Conservation (phyloP, 2,888 invertebrate species). For the Limnephilus rhombicus region DNA sequence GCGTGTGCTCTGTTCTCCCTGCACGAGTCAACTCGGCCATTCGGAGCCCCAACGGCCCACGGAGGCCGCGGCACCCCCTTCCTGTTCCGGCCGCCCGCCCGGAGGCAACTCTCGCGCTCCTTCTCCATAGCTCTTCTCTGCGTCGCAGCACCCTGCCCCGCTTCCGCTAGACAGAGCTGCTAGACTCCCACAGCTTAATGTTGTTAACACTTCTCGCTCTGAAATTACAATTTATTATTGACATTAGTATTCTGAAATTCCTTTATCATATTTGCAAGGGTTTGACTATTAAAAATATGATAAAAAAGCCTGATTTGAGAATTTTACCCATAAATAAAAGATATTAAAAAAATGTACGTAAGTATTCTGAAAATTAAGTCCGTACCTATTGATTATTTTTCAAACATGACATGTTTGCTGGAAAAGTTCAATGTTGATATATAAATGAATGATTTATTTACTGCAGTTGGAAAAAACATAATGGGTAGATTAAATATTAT, state of each 20-base stretch:
- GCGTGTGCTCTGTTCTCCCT: constrained; percentile 75
- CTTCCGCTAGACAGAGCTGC: constrained; percentile 78
- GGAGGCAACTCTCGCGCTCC: constrained; percentile 71
- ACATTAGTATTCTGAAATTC: background rate
- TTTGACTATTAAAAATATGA: background rate
- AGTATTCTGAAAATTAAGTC: too few species aligned
- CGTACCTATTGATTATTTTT: background rate
- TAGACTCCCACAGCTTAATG: constrained; percentile 82
- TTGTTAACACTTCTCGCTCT: constrained; percentile 87
- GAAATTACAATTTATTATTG: constrained; percentile 68
- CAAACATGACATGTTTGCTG: background rate
- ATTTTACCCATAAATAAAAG: background rate
- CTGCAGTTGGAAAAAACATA: background rate
- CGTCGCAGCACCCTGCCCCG: constrained; percentile 72
- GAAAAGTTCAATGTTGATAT: background rate
- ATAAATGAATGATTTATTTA: background rate
- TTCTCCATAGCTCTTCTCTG: constrained; percentile 71
- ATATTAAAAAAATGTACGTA: background rate
- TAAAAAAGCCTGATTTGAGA: background rate
- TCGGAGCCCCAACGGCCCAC: constrained; percentile 95
- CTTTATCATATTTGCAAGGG: constrained; percentile 41
- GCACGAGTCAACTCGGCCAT: constrained; percentile 98
- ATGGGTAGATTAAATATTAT: background rate
- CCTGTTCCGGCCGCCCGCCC: constrained; percentile 77
- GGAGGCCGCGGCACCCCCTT: constrained; percentile 83